Base-by-base conservation (phyloP, 1,140 invertebrate species). In the Whitmania pigra region DNA sequence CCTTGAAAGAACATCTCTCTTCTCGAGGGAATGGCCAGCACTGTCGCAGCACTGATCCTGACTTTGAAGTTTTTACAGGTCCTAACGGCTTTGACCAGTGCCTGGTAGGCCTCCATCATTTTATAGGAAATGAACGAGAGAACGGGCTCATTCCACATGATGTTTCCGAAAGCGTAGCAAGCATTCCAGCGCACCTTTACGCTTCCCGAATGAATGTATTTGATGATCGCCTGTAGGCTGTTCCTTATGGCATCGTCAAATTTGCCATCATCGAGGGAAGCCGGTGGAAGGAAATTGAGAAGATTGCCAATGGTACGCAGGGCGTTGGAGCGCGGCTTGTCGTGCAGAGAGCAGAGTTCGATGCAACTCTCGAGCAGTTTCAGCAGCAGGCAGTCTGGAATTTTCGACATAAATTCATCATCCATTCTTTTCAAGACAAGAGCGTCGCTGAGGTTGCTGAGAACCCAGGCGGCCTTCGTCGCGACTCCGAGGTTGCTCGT, bases 111-210 rank as follows among this genome's bases (percentile, higher is more conserved):
- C 72, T 83, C 77, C 53, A 79, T 80, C 86, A 25, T 4, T 22
- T 63, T 22, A 18, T 22, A 20, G 22, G 57, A 31, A 15, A 63
- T n/a, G 18, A 25, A 13, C 9, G 57, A 63, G 29, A 31, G 29
- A 18, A 63, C 57, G 29, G 29, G 76, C 4, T 82, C 78, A 81
- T 90, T 90, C 76, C 86, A 87, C 79, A 91, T 84, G 57, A 88
- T 83, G 75, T 89, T 90, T 27, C 90, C 89, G 18, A 92, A 79
- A 20, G 91, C 90, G 80, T 92, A 89, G 78, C 91, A 93, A 15
- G 91, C 88, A 82, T 93, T 94, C 91, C 92, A 94, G 66, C 90
- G 85, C 13, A 91, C 86, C 20, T 63, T 63, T 6, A 63, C 57
- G 29, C 57, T 63, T 22, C 57, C 57, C 9, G 57, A 63, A 11